A percentile compares a stretch with the other conserved stretches of the same genome.
phyloP scores from a whole-genome alignment of 2,888 invertebrate species.

The Melanotus villosus region DNA sequence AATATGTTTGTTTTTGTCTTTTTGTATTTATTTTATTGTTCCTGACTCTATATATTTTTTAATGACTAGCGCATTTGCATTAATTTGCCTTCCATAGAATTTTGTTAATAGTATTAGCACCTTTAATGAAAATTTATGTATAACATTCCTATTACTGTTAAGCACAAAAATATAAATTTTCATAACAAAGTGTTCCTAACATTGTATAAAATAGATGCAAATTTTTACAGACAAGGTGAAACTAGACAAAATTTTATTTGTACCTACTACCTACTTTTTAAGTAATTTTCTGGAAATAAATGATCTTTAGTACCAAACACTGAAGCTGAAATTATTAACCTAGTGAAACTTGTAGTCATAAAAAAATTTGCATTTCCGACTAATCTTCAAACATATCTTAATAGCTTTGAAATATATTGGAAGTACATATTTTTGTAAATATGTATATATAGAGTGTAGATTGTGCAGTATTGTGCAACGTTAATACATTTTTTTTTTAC shows the following conservation, averaged over 20 bases:
- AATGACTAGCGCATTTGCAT: constrained; percentile 2
- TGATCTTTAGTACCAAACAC: too few relatives aligned
- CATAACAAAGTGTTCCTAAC: constrained; percentile 42
- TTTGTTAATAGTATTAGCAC: constrained; percentile 47
- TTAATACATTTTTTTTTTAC: constrained; percentile 43
- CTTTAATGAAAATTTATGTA: constrained; percentile 22
- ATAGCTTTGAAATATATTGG: constrained; percentile 29
- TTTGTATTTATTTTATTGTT: constrained; percentile 68
- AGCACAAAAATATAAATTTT: constrained; percentile 30
- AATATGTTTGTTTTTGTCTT: constrained; percentile 62
- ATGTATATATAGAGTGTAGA: constrained; percentile 58
- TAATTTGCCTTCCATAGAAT: constrained; percentile 27
- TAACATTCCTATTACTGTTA: constrained; percentile 42
- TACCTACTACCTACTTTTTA: too few relatives aligned
- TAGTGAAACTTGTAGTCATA: neutral
- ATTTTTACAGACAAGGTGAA: neutral
- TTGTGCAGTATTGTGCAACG: constrained; percentile 54
- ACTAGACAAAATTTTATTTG: neutral
- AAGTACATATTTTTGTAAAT: constrained; percentile 61
- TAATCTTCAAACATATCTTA: constrained; percentile 21
- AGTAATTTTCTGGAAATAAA: too few relatives aligned
- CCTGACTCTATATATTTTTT: constrained; percentile 61
- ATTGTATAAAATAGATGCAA: constrained; percentile 9
- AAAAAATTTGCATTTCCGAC: constrained; percentile 2
- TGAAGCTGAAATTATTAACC: too few relatives aligned